Evolutionary conservation across 2,888 invertebrate genomes (phyloP), one percentile per base, ranked within the genome.

Genomic region (Uloborus plumipes): DNA sequence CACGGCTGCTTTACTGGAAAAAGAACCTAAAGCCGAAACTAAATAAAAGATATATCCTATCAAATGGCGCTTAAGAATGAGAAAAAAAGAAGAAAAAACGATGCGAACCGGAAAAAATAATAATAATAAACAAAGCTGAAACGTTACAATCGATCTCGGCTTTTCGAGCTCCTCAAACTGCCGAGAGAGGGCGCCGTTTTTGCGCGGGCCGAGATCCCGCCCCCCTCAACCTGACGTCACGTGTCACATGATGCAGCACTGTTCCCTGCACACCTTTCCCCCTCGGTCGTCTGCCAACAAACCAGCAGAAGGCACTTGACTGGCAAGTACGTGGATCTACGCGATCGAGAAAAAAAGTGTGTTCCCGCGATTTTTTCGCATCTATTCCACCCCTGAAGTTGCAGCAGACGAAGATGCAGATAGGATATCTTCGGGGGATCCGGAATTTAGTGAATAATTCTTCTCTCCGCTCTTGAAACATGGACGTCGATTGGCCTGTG

Each of bases 231-330:
- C 9, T 67, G 58, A 50, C 65, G 80, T 74, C 73, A 74, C 70
- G 74, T 64, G 69, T 81, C 80, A 70, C 64, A 64, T 81, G 80
- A 81, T 74, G 74, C 80, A 69, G 80, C 62, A 64, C 80, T 70
- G 26, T 64, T 81, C 74, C 51, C 69, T 74, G 51, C 55, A 50
- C 74, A 51, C 55, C 67, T 47, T 71, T 61, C 73, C 50, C 70
- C 69, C 74, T n/a, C 49, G 47, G 50, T 7, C 51, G 18, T 31
- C 67, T 58, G 58, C 67, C 75, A 76, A 76, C 75, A 76, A 67
- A 67, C 59, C 67, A 78, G 78, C 71, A 72, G 78, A 65, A 58
- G 58, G 78, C 78, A 65, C 71, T 71, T 78, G 74, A 74, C 66
- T 74, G 51, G 49, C 58, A 58, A n/a, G 53, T 58, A 61, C 51